These are phyloP conservation scores for Cottus gobio DNA, from an alignment of 2,113 vertebrate genomes.

Conservation along the genomic window DNA sequence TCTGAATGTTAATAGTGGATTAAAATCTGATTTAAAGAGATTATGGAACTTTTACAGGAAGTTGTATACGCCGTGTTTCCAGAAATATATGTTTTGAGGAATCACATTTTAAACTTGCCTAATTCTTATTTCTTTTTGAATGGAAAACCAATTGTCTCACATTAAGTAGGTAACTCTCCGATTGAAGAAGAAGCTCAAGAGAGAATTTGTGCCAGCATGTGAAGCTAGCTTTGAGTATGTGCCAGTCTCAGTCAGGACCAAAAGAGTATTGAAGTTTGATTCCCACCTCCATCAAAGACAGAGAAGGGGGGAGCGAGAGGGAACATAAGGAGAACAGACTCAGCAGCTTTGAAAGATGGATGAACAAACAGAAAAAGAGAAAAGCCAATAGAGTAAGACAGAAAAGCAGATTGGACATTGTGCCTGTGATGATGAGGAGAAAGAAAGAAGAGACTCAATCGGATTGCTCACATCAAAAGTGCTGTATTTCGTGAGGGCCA, in stretches of 20 bases:
- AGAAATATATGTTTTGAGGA: too few species aligned
- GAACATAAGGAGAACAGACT: constrained; percentile 7
- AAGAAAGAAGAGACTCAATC: constrained; percentile 40
- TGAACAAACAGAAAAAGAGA: constrained; percentile 32
- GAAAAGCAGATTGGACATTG: constrained; percentile 32
- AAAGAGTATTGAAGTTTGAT: constrained; percentile 3
- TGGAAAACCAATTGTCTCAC: not conserved
- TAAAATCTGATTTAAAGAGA: not conserved
- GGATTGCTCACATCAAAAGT: constrained; percentile 39
- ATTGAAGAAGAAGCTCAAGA: not conserved
- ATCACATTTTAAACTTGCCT: not conserved
- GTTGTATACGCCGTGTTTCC: not conserved
- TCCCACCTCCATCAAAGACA: not conserved
- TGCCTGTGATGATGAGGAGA: constrained; percentile 41
- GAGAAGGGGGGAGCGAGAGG: not conserved
- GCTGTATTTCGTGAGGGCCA: constrained; percentile 65
- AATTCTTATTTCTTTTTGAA: not conserved
- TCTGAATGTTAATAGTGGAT: not conserved
- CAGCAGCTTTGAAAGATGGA: constrained; percentile 12
- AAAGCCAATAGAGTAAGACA: constrained; percentile 23
- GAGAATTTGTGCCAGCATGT: not conserved
- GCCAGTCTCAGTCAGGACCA: not conserved
- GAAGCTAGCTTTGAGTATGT: not conserved
- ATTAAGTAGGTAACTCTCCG: not conserved
- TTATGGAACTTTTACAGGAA: not conserved